A percentile compares a stretch with the other conserved stretches of the same genome.
Evolutionary conservation across 2,888 invertebrate species (phyloP).

Genomic region (Gari tellinella): DNA sequence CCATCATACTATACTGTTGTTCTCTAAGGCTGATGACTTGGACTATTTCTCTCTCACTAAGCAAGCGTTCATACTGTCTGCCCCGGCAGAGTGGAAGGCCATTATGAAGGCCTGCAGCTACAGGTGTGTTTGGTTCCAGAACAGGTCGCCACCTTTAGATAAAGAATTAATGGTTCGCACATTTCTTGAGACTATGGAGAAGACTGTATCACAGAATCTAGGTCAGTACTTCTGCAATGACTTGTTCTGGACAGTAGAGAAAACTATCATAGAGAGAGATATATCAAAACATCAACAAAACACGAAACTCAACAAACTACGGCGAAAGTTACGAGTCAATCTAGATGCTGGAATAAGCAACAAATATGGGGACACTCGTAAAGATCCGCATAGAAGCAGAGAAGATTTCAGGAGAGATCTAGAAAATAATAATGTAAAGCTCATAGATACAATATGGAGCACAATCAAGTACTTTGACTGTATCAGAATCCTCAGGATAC

Average conservation of each 20-base stretch:
- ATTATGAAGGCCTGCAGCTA: conserved; percentile 61
- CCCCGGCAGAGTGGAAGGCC: conserved; percentile 55
- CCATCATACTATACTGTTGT: conserved; percentile 50
- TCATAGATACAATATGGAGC: conserved; percentile 57
- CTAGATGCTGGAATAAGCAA: conserved; percentile 52
- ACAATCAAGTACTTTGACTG: conserved; percentile 56
- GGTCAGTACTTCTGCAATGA: conserved; percentile 58
- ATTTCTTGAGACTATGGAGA: conserved; percentile 61
- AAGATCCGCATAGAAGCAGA: conserved; percentile 43
- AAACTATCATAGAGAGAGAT: conserved; percentile 50
- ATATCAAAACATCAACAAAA: conserved; percentile 48
- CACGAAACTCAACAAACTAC: conserved; percentile 37
- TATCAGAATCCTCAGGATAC: conserved; percentile 44
- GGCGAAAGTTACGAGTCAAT: conserved; percentile 51
- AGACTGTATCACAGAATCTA: conserved; percentile 44
- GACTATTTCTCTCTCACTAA: conserved; percentile 61
- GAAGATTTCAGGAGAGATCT: conserved; percentile 48
- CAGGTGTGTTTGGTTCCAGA: conserved; percentile 60
- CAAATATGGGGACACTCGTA: conserved; percentile 51
- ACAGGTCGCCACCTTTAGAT: conserved; percentile 49
- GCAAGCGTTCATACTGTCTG: conserved; percentile 59
- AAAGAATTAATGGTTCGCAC: conserved; percentile 61
- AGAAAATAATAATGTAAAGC: conserved; percentile 46
- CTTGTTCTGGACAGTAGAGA: conserved; percentile 53
- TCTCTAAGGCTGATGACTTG: conserved; percentile 59